Evolutionary conservation across 2,888 invertebrate genomes (phyloP).

Genomic region (Cephus pulcher): DNA sequence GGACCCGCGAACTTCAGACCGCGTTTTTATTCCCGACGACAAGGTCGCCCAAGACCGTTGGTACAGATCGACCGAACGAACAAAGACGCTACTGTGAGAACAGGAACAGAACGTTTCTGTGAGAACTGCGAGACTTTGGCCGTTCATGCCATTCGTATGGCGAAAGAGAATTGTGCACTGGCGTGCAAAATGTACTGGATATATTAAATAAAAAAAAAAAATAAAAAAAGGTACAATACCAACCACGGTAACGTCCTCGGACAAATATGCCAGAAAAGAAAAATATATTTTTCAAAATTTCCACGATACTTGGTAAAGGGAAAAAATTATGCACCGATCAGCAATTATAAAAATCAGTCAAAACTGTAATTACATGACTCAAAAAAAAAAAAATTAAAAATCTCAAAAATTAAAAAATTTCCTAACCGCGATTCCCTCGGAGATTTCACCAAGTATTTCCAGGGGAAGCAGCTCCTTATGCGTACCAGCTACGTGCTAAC

Average conservation of each 20-base stretch:
- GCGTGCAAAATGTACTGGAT: not conserved
- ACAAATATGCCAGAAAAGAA: no score
- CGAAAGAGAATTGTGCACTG: not conserved
- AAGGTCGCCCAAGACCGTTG: constrained; percentile 31
- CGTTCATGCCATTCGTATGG: not conserved
- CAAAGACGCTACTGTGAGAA: constrained; percentile 32
- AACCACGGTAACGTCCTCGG: no score
- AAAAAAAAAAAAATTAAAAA: not conserved
- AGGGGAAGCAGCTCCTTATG: not conserved
- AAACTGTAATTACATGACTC: not conserved
- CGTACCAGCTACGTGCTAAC: not conserved
- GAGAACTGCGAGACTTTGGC: constrained; percentile 14
- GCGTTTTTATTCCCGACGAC: constrained; percentile 27
- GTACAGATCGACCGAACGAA: constrained; percentile 28
- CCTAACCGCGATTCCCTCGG: not conserved
- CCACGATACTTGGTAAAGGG: no score
- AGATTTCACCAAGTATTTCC: not conserved
- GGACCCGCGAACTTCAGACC: constrained; percentile 3
- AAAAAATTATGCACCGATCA: no score
- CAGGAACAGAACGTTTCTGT: constrained; percentile 22
- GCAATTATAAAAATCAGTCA: no score
- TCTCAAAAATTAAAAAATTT: not conserved
- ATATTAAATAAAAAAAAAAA: not conserved
- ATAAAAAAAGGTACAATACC: not conserved
- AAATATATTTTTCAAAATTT: no score